These are phyloP conservation scores for Camponotus fellah DNA, from an alignment of 2,888 invertebrate genomes.

Conservation along the genomic window DNA sequence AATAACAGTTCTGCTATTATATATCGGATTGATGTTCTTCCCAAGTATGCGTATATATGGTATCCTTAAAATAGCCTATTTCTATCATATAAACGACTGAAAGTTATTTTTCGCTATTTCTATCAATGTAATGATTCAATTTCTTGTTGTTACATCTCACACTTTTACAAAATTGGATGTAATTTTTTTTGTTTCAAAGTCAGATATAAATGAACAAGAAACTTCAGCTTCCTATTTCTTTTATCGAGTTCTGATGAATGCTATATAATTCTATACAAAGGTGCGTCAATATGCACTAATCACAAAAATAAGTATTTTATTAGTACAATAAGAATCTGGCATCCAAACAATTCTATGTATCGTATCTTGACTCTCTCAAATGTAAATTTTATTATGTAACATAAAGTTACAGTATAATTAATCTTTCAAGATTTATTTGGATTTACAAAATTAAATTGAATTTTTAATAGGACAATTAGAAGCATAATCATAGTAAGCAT, in stretches of 20 bases:
- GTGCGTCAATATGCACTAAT: constrained; percentile 43
- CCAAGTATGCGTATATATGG: constrained; percentile 71
- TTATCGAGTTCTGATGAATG: constrained; percentile 55
- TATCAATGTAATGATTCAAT: constrained; percentile 69
- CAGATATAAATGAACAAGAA: constrained; percentile 58
- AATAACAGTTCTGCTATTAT: constrained; percentile 76
- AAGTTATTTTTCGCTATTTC: constrained; percentile 74
- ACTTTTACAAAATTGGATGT: constrained; percentile 61
- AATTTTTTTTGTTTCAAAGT: constrained; percentile 63
- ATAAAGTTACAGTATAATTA: constrained; percentile 8
- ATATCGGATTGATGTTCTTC: constrained; percentile 76
- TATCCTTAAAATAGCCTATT: constrained; percentile 73
- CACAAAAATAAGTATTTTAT: constrained; percentile 50
- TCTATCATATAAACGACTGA: constrained; percentile 72
- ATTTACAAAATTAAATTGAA: background rate
- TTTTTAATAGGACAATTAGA: constrained; percentile 7
- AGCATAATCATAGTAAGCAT: background rate
- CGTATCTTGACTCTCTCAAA: constrained; percentile 71
- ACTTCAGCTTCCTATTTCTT: constrained; percentile 54
- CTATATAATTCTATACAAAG: constrained; percentile 33
- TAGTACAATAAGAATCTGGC: constrained; percentile 48
- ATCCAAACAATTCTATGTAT: constrained; percentile 57
- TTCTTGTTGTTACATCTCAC: constrained; percentile 63
- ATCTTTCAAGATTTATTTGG: background rate
- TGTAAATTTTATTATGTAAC: constrained; percentile 61